Conservation (phyloP, 2,797 vertebrate genomes). For the Acridotheres tristis region DNA sequence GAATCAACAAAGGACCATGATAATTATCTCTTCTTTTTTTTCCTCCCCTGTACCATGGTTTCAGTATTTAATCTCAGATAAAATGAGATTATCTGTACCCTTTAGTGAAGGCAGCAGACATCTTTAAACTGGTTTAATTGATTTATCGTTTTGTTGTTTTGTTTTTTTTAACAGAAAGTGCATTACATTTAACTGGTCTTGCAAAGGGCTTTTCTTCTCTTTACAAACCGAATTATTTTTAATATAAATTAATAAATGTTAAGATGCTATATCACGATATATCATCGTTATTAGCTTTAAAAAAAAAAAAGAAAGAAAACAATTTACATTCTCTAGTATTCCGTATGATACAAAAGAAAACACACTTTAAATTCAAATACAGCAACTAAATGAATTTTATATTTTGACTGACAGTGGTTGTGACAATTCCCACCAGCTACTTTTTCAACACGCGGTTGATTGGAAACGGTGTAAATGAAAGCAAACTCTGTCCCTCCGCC, state of each 20-base stretch:
- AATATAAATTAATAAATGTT: conserved; percentile 88
- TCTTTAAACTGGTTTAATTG: conserved; percentile 78
- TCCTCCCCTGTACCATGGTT: background rate
- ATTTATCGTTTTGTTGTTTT: conserved; percentile 63
- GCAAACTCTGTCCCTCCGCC: conserved; percentile 36
- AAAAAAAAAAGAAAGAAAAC: conserved; percentile 64
- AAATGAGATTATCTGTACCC: conserved; percentile 61
- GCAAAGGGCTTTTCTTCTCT: conserved; percentile 76
- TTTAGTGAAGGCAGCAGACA: conserved; percentile 72
- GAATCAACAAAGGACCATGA: background rate
- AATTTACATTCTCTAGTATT: conserved; percentile 81
- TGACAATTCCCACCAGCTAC: conserved; percentile 73
- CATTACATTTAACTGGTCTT: conserved; percentile 84
- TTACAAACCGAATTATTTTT: conserved; percentile 83
- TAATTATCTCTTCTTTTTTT: background rate
- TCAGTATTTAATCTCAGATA: conserved; percentile 67
- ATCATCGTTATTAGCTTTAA: conserved; percentile 77
- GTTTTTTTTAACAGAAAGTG: conserved; percentile 84
- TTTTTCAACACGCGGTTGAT: conserved; percentile 63
- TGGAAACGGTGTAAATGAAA: conserved; percentile 70
- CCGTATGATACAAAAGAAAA: conserved; percentile 83
- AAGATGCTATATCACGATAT: conserved; percentile 77
- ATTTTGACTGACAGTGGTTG: conserved; percentile 64
- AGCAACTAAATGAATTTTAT: conserved; percentile 72
- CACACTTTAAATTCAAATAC: conserved; percentile 76